Base-by-base conservation (phyloP, 92 coral and sea anemone species). In the Zoanthus sansibaricus region DNA sequence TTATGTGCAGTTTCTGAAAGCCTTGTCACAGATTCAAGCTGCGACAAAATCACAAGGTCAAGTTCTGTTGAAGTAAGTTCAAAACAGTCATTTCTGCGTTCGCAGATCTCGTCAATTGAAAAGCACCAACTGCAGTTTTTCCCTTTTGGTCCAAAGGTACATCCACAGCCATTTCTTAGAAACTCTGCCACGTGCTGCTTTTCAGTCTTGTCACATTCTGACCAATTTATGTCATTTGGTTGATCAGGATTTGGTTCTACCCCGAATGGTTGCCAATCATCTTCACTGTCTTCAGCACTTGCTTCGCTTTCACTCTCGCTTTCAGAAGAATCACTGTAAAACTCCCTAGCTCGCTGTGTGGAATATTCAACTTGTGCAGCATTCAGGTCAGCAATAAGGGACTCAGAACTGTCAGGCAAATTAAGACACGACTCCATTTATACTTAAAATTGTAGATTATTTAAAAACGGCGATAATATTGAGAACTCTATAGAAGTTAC, bases 11-110 rank as follows among this genome's bases (percentile, higher is more conserved):
- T 37, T 32, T 85, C 67, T 16, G 73, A 78, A 51, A 55, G 83
- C 46, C 58, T 74, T 21, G 88, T 85, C 21, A 78, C 54, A 72
- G 83, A 78, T 12, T 85, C 80, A 1, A 85, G 56, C 55, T 54
- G 83, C 64, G 75, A 61, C 47, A 85, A 80, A 59, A 74, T 42
- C 46, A 59, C 88, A 59, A 85, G 58, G 73, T 85, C 88, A 46
- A 85, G 76, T 32, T 85, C 83, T 11, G 82, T 42, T 21, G 83
- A 7, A 1, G 88, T 7, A 71, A 75, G 62, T 14, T 85, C 88
- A 33, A 72, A 72, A 85, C 82, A 85, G 61, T 70, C 21, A 17
- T 85, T 71, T 1, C 83, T 49, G 62, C 76, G 83, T 25, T 44
- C 16, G 8, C 62, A 72, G 15, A 85, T 44, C 45, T 85, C 21